A percentile compares a stretch with the other conserved stretches of the same genome.
Conservation (phyloP, 2,797 vertebrate genomes). For the Ataeniobius toweri region DNA sequence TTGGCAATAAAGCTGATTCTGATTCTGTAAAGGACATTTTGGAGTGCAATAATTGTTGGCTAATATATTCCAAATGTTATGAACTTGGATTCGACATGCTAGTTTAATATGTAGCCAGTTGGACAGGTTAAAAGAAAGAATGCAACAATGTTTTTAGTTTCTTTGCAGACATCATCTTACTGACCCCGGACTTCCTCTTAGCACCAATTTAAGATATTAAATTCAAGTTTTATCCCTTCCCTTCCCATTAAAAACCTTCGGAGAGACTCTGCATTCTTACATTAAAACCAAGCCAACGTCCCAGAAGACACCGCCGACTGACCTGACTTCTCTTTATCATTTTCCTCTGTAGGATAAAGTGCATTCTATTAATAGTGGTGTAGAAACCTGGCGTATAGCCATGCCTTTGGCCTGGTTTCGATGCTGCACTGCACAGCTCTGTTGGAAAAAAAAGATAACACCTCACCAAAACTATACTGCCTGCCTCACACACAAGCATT, state of each 20-base stretch:
- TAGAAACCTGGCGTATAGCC: constrained; percentile 44
- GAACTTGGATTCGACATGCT: no score
- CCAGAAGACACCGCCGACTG: constrained; percentile 45
- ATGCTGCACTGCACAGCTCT: constrained; percentile 14
- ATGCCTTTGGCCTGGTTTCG: constrained; percentile 41
- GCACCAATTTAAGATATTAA: not conserved
- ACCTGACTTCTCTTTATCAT: constrained; percentile 53
- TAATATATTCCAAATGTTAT: no score
- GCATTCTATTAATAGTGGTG: constrained; percentile 51
- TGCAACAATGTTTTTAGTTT: not conserved
- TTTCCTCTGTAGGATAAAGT: constrained; percentile 53
- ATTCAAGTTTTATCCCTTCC: not conserved
- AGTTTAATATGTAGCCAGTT: no score
- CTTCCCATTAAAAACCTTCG: not conserved
- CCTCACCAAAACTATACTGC: not conserved
- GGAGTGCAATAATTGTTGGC: no score
- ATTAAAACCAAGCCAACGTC: constrained; percentile 35
- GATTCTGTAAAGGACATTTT: no score
- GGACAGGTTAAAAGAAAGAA: not conserved
- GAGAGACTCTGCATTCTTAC: constrained; percentile 26
- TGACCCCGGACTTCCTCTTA: constrained; percentile 21
- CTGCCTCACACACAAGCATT: constrained; percentile 6
- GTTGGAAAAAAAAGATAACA: not conserved
- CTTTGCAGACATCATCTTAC: not conserved
- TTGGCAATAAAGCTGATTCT: no score